A percentile compares a stretch with the other conserved stretches of the same genome.
Evolutionary conservation across 2,888 invertebrate genomes (phyloP).

Genomic region (Dynastes maya): DNA sequence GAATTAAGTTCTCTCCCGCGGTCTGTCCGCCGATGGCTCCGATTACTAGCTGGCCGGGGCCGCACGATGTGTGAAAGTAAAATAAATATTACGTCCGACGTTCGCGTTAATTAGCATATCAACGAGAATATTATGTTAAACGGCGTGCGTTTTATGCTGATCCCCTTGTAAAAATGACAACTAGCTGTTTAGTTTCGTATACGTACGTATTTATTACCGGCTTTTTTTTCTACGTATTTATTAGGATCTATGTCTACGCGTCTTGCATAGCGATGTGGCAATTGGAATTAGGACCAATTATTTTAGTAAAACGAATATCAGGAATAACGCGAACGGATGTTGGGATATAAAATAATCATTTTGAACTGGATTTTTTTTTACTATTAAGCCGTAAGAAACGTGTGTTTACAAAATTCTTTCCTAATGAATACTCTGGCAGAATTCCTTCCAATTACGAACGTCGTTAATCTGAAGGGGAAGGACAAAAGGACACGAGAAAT

Average conservation of each 20-base stretch:
- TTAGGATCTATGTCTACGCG: slow-evolving; percentile 23
- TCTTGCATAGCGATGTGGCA: slow-evolving; percentile 23
- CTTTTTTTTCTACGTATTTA: slow-evolving; percentile 1
- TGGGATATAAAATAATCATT: slow-evolving; percentile 15
- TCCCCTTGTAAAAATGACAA: slow-evolving; percentile 31
- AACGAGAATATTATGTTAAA: slow-evolving; percentile 45
- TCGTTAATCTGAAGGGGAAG: too few relatives aligned
- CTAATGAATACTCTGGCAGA: too few relatives aligned
- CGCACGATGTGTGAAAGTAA: slow-evolving; percentile 20
- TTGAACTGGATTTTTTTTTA: background rate
- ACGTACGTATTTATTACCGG: background rate
- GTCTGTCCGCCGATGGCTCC: slow-evolving; percentile 21
- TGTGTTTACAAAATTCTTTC: background rate
- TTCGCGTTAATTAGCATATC: slow-evolving; percentile 39
- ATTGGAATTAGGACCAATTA: slow-evolving; percentile 22
- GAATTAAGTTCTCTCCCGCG: slow-evolving; percentile 18
- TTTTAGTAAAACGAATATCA: slow-evolving; percentile 16
- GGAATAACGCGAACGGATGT: background rate
- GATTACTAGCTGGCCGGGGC: background rate
- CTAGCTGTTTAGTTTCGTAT: slow-evolving; percentile 29
- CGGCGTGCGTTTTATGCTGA: slow-evolving; percentile 27
- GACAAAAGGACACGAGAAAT: too few relatives aligned
- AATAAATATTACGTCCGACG: slow-evolving; percentile 36
- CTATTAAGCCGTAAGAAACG: background rate
- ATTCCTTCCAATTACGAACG: too few relatives aligned